A percentile compares a stretch with the other conserved stretches of the same genome.
Evolutionary conservation across 1,140 invertebrate species (phyloP).

Genomic region (Drosophila novamexicana): DNA sequence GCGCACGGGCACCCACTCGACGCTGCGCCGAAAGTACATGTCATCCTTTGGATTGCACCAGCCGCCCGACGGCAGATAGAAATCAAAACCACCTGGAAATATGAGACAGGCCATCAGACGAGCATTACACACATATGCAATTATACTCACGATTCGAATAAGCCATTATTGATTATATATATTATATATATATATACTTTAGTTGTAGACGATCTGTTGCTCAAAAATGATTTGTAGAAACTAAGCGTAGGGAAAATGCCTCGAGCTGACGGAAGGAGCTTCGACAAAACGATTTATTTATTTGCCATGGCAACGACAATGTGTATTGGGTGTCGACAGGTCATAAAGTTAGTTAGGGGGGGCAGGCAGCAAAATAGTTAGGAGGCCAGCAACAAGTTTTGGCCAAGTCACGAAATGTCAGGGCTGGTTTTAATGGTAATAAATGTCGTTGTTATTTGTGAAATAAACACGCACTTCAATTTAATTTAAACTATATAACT

Average conservation of each 20-base stretch:
- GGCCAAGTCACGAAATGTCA: slow-evolving; percentile 55
- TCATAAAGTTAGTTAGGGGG: neutral
- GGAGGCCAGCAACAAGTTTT: slow-evolving; percentile 62
- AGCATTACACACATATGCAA: too few relatives aligned
- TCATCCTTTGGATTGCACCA: slow-evolving; percentile 87
- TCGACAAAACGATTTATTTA: slow-evolving; percentile 70
- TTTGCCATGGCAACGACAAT: slow-evolving; percentile 58
- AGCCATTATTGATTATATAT: slow-evolving; percentile 45
- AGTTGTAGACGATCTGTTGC: neutral
- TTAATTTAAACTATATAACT: slow-evolving; percentile 23
- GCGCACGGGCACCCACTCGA: slow-evolving; percentile 89
- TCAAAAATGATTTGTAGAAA: slow-evolving; percentile 24
- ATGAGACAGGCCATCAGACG: neutral
- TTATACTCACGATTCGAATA: slow-evolving; percentile 62
- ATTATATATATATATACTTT: slow-evolving; percentile 9
- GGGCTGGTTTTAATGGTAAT: slow-evolving; percentile 51
- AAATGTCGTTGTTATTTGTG: slow-evolving; percentile 20
- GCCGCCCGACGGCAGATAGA: slow-evolving; percentile 63
- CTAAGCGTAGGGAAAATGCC: slow-evolving; percentile 19
- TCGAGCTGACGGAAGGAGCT: slow-evolving; percentile 51
- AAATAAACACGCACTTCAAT: slow-evolving; percentile 26
- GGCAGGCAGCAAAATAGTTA: neutral
- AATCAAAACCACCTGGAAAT: slow-evolving; percentile 60
- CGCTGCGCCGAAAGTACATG: slow-evolving; percentile 86
- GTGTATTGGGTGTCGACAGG: slow-evolving; percentile 24